Base-by-base conservation (phyloP, 2,797 vertebrate genomes). In the Poeciliopsis infans region DNA sequence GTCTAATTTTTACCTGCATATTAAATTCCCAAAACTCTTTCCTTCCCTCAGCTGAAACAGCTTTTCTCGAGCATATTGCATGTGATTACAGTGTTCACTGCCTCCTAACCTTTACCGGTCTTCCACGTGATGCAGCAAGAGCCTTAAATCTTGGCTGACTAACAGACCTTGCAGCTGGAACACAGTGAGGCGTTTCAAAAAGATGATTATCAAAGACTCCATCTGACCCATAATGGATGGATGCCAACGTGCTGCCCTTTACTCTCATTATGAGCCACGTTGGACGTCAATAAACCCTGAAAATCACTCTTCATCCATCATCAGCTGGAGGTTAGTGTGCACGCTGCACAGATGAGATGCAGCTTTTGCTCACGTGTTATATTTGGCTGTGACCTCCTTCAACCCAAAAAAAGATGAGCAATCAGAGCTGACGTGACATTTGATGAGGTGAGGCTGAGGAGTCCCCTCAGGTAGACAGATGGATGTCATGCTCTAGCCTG, bases 281-380 rank as follows among this genome's bases (percentile, higher is more conserved):
- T 78, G 80, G 79, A 64, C 85, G 87, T 91, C 92, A 92, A 93
- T 94, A 92, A 87, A 85, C 80, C 78, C 53, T 85, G 87, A 87
- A 84, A 91, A 90, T 79, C 69, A 36, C 78, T 87, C 77, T 72
- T 81, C 82, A 94, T 94, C 91, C 87, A 92, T 94, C 93, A 93
- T 72, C 55, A 11, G 66, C 76, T 43, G 46, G 83, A 93, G 89
- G 89, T 88, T 83, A 90, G 86, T 18, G 2, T 8, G 86, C 86
- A 88, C 1, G 20, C 64, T 41, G 64, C 36, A 12, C 86, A 86
- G 77, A 76, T 85, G 83, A 92, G 78, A 84, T 78, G 74, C 77
- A 47, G 73, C 76, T 78, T 89, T 91, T 84, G 83, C 84, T 70
- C 80, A 31, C 23, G 57, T 78, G 73, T 87, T 77, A 82, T 86